Conservation (phyloP, 2,113 vertebrate species). For the Gallinago media region DNA sequence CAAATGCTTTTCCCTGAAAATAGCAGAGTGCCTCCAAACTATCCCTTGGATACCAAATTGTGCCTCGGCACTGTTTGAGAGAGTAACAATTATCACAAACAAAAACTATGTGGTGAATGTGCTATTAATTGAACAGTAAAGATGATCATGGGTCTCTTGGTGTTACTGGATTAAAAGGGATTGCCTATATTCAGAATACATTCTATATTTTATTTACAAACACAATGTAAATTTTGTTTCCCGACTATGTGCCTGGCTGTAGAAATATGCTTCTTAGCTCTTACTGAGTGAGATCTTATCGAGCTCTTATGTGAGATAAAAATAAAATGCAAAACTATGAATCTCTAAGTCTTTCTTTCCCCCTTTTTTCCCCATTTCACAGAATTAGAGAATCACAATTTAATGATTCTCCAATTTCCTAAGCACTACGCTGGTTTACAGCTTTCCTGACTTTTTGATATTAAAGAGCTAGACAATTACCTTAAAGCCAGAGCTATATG, state of each 20-base stretch:
- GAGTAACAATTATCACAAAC: not conserved
- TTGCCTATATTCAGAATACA: not conserved
- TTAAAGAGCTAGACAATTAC: not conserved
- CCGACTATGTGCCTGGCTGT: not conserved
- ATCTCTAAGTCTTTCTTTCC: not conserved
- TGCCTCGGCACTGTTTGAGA: not conserved
- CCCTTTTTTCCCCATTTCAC: not conserved
- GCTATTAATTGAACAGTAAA: not conserved
- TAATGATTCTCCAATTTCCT: not conserved
- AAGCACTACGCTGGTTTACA: not conserved
- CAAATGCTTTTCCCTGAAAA: not conserved
- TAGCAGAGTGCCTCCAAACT: not conserved
- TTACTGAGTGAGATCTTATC: not conserved
- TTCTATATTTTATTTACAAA: not conserved
- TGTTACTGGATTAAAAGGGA: not conserved
- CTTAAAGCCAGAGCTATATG: not conserved
- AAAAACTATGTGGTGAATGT: rapidly evolving
- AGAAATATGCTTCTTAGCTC: not conserved
- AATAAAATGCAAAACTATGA: not conserved
- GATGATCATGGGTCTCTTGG: not conserved
- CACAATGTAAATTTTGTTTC: not conserved
- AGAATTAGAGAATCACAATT: not conserved
- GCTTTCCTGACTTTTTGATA: not conserved
- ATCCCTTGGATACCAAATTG: not conserved
- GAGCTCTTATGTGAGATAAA: not conserved